Conservation (phyloP, 2,888 invertebrate genomes). For the Sisyra nigra region DNA sequence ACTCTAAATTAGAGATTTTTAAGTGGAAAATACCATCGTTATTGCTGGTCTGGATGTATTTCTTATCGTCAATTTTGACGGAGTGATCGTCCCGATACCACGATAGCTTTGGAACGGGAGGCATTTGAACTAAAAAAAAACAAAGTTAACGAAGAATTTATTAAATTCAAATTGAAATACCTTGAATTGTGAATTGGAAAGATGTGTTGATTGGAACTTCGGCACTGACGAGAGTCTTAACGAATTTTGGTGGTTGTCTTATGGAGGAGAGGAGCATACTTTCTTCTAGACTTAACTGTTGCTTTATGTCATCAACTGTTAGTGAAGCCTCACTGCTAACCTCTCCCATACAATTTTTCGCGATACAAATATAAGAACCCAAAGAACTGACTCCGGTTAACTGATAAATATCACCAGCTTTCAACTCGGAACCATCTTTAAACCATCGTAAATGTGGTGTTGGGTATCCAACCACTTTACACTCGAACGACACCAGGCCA, state of each 20-base stretch:
- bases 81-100: constrained; percentile 84
- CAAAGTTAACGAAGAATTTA: constrained; percentile 6
- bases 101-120: constrained; percentile 61
- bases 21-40: constrained; percentile 55
- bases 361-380: constrained; percentile 79
- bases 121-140: constrained; percentile 47
- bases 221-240: constrained; percentile 63
- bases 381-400: constrained; percentile 79
- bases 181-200: constrained; percentile 66
- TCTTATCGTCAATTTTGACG: constrained; percentile 41
- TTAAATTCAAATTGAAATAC: constrained; percentile 25
- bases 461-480: constrained; percentile 84
- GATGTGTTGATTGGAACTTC: constrained; percentile 72
- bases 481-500: constrained; percentile 82
- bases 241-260: constrained; percentile 71
- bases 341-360: constrained; percentile 82
- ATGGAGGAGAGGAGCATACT: constrained; percentile 53
- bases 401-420: constrained; percentile 85
- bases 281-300: constrained; percentile 77
- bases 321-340: constrained; percentile 73
- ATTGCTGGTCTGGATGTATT: constrained; percentile 54
- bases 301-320: constrained; percentile 81
- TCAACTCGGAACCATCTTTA: constrained; percentile 81
- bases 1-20: constrained; percentile 56
- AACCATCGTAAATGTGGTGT: constrained; percentile 80